Base-by-base conservation (phyloP, 2,797 vertebrate species). In the Melopsittacus undulatus region DNA sequence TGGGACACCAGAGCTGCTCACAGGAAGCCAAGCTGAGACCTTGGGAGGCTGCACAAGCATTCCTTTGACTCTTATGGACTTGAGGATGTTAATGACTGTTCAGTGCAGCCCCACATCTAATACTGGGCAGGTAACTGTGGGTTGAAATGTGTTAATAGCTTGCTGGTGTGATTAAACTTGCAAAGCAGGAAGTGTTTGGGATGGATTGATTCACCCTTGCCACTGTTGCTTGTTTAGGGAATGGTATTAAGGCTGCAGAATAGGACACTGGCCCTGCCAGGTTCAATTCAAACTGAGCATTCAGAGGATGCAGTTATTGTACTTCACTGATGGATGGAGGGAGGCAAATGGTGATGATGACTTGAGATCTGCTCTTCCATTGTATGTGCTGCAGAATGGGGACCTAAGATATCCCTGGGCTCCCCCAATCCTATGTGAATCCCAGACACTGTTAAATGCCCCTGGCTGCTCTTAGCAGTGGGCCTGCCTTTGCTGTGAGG, bases 241-340 rank as follows among this genome's bases (percentile, higher is more conserved):
- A 10, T 23, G 23, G n/a, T 24, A 0, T 43, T 56, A 32, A 56
- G 32, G 7, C 21, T 66, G 43, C 19, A 18, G 6, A 30, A 63
- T 4, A 26, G 2, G 38, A 43, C 0, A 0, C 18, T 78, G 17
- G 4, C 14, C 21, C 18, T 72, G 43, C 22, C 30, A 59, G 34
- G 29, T 15, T 84, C 46, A 29, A 57, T 40, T 26, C 11, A 38
- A 11, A 19, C 22, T 10, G 57, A 24, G n/a, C n/a, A 11, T 57
- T 61, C 40, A 46, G 57, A 87, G 36, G n/a, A 6, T 74, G 83
- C 18, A 23, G 9, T 64, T 78, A 4, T 14, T 52, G 38, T 14
- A 12, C n/a, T 11, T 57, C 5, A 3, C 18, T 29, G 51, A 34
- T 30, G 27, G 48, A 42, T 68, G 66, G 36, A 69, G 57, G 63